Percentiles rank a stretch among this genome's conserved stretches.
phyloP scores from a whole-genome alignment of 1,140 invertebrate species.

The Drosophila tani region DNA sequence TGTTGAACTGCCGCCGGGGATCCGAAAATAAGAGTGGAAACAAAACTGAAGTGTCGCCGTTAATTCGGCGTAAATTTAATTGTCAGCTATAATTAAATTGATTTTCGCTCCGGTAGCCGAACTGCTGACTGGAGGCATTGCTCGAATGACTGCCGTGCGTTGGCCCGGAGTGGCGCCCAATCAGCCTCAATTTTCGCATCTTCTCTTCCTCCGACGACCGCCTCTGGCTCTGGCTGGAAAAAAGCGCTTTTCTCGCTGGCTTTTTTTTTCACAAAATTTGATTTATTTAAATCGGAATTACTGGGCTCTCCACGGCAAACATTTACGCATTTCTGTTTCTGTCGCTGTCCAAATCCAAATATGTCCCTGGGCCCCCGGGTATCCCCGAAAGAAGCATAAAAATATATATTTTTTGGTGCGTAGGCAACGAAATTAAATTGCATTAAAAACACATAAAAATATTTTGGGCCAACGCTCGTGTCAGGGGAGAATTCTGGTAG shows the following conservation, averaged over 20 bases:
- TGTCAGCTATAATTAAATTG: slow-evolving; percentile 84
- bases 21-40: slow-evolving; percentile 20
- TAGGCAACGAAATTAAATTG: slow-evolving; percentile 66
- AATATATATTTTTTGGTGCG: slow-evolving; percentile 29
- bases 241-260: slow-evolving; percentile 5
- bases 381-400: slow-evolving; percentile 31
- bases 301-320: slow-evolving; percentile 37
- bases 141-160: slow-evolving; percentile 21
- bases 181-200: slow-evolving; percentile 53
- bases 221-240: slow-evolving; percentile 7
- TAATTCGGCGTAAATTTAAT: slow-evolving; percentile 84
- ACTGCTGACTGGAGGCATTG: slow-evolving; percentile 30
- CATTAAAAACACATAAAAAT: slow-evolving; percentile 80
- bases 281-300: slow-evolving; percentile 57
- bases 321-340: slow-evolving; percentile 33
- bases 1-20: slow-evolving; percentile 22
- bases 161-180: slow-evolving; percentile 60
- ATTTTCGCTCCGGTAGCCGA: slow-evolving; percentile 68
- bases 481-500: slow-evolving; percentile 56
- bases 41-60: slow-evolving; percentile 69
- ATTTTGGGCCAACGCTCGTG: slow-evolving; percentile 50
- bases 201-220: slow-evolving; percentile 14
- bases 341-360: slow-evolving; percentile 26
- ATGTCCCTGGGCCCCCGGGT: slow-evolving; percentile 38
- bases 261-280: slow-evolving; percentile 36